Conservation (phyloP, 2,888 invertebrate species). For the Drosophila yooni region DNA sequence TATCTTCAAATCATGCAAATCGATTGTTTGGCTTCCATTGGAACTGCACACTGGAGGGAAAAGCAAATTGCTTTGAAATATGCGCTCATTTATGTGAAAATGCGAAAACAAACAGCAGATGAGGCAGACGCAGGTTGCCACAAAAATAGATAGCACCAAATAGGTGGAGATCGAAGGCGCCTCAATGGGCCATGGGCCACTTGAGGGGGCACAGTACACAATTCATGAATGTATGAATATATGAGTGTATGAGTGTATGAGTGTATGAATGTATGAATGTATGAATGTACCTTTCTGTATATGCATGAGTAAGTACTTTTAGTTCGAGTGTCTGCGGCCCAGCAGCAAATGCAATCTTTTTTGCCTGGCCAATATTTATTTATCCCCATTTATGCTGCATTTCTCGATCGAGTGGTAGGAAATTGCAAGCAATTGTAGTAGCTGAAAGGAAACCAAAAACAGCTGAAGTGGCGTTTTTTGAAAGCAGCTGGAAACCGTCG, state of each 20-base stretch:
- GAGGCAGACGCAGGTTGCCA: constrained; percentile 26
- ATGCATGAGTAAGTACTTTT: constrained; percentile 8
- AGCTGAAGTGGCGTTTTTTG: constrained; percentile 54
- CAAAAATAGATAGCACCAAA: constrained; percentile 31
- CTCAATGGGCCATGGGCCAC: constrained; percentile 61
- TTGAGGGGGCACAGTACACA: constrained; percentile 44
- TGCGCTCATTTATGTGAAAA: constrained; percentile 35
- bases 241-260: not conserved
- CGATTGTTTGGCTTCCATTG: constrained; percentile 8
- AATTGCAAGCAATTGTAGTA: constrained; percentile 33
- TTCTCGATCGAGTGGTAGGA: constrained; percentile 30
- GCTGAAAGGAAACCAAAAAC: constrained; percentile 44
- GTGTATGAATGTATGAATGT: not conserved
- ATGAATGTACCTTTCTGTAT: not conserved
- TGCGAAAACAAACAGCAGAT: constrained; percentile 44
- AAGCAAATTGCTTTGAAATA: constrained; percentile 36
- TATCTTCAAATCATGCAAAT: constrained; percentile 5
- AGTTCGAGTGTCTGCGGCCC: constrained; percentile 18
- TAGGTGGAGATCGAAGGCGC: constrained; percentile 42
- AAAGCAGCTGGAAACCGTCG: constrained; percentile 64
- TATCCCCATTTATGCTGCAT: constrained; percentile 60
- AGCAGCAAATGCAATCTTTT: constrained; percentile 54
- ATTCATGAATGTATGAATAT: constrained; percentile 12
- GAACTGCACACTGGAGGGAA: constrained; percentile 8
- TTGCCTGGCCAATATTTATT: constrained; percentile 50